These are phyloP conservation scores for Eumeta japonica DNA, from an alignment of 1,140 invertebrate genomes.

Conservation along the genomic window DNA sequence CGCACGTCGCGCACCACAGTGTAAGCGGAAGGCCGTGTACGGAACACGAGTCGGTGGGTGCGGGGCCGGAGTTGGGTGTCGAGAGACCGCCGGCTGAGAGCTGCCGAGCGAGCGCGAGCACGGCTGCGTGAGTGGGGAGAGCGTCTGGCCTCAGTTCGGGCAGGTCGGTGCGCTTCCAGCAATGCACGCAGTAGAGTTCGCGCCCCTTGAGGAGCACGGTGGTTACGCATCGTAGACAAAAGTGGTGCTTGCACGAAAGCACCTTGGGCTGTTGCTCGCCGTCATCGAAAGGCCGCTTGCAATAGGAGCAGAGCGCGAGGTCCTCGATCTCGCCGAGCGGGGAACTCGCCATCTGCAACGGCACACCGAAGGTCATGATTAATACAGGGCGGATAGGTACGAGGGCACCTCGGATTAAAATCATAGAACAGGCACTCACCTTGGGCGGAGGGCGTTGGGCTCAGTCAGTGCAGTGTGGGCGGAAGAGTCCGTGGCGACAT, in stretches of 20 bases:
- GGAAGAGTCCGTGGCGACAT: not conserved
- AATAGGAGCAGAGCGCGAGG: constrained; percentile 68
- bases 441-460: not conserved
- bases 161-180: constrained; percentile 66
- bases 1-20: constrained; percentile 72
- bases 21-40: constrained; percentile 71
- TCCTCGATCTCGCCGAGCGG: constrained; percentile 67
- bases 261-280: constrained; percentile 68
- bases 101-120: constrained; percentile 64
- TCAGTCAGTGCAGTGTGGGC: not conserved
- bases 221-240: constrained; percentile 72
- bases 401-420: not conserved
- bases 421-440: not conserved
- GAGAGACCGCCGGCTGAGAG: constrained; percentile 30
- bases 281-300: constrained; percentile 70
- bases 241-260: constrained; percentile 73
- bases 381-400: not conserved
- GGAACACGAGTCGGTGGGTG: constrained; percentile 63
- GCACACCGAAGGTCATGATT: no score
- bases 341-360: constrained; percentile 47
- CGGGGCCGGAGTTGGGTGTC: constrained; percentile 6
- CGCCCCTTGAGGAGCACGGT: constrained; percentile 63
- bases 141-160: constrained; percentile 63
- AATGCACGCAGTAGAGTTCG: constrained; percentile 68
- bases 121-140: constrained; percentile 65